Conservation (phyloP, 2,888 invertebrate species). For the Conistra vaccinii region DNA sequence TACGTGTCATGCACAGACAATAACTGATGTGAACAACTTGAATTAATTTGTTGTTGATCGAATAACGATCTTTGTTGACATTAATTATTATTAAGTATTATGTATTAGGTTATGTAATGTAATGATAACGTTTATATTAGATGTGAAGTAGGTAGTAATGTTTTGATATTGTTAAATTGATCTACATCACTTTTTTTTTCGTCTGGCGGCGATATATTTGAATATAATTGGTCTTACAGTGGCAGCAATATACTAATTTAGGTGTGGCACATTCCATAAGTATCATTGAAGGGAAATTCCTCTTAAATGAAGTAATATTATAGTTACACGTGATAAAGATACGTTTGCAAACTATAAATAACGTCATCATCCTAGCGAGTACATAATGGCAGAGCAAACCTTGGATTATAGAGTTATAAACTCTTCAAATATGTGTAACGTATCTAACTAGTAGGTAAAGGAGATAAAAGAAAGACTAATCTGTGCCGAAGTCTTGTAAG, state of each 20-base stretch:
- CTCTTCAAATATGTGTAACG: slow-evolving; percentile 26
- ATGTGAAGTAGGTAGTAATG: neutral
- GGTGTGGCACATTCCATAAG: slow-evolving; percentile 3
- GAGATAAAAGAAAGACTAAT: slow-evolving; percentile 15
- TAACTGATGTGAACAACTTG: slow-evolving; percentile 52
- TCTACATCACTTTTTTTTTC: neutral
- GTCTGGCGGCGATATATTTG: neutral
- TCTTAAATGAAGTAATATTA: slow-evolving; percentile 7
- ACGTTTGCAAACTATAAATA: neutral
- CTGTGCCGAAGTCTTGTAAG: neutral
- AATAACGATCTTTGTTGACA: slow-evolving; percentile 20
- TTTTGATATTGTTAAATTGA: neutral
- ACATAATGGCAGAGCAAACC: neutral
- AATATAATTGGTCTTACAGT: neutral
- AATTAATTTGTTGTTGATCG: slow-evolving; percentile 41
- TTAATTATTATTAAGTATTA: slow-evolving; percentile 13
- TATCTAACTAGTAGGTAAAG: neutral
- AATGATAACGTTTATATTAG: slow-evolving; percentile 13
- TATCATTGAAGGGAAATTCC: slow-evolving; percentile 22
- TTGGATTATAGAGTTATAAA: slow-evolving; percentile 18
- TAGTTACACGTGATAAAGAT: slow-evolving; percentile 21
- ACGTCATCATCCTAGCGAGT: neutral
- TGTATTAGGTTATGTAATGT: slow-evolving; percentile 18
- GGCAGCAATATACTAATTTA: neutral
- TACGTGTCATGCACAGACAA: slow-evolving; percentile 68